These are phyloP conservation scores for Amphiprion clarkii DNA, from an alignment of 2,797 vertebrate genomes.

Conservation along the genomic window DNA sequence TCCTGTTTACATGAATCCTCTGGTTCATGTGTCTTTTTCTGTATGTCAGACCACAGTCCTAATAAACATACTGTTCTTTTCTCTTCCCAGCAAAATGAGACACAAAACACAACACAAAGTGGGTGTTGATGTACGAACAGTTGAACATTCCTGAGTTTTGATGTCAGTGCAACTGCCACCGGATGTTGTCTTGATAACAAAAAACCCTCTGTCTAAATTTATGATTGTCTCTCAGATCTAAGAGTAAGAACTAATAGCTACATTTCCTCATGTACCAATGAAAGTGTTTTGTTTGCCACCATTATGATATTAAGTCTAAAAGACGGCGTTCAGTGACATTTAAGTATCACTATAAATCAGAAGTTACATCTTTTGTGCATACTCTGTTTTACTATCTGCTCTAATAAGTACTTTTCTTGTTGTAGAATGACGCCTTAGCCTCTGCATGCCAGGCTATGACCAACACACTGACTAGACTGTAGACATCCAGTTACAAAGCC, in stretches of 20 bases:
- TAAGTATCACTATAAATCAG: not conserved
- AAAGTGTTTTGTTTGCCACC: not conserved
- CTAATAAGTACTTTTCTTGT: conserved; percentile 17
- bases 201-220: not conserved
- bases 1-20: conserved; percentile 16
- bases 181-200: not conserved
- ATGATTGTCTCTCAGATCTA: not conserved
- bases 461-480: conserved; percentile 37
- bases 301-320: not conserved
- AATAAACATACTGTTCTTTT: conserved; percentile 1
- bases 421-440: conserved; percentile 69
- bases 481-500: conserved; percentile 44
- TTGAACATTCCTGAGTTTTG: conserved; percentile 24
- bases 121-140: not conserved
- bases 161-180: not conserved
- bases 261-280: not conserved
- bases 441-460: conserved; percentile 53
- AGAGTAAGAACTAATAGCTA: not conserved
- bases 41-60: not conserved
- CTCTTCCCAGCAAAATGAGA: not conserved
- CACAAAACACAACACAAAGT: conserved; percentile 2
- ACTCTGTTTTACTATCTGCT: not conserved
- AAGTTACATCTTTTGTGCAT: not conserved
- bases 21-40: not conserved
- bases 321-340: not conserved